These are phyloP conservation scores for Phaethon lepturus DNA, from an alignment of 2,113 vertebrate species.

Conservation along the genomic window DNA sequence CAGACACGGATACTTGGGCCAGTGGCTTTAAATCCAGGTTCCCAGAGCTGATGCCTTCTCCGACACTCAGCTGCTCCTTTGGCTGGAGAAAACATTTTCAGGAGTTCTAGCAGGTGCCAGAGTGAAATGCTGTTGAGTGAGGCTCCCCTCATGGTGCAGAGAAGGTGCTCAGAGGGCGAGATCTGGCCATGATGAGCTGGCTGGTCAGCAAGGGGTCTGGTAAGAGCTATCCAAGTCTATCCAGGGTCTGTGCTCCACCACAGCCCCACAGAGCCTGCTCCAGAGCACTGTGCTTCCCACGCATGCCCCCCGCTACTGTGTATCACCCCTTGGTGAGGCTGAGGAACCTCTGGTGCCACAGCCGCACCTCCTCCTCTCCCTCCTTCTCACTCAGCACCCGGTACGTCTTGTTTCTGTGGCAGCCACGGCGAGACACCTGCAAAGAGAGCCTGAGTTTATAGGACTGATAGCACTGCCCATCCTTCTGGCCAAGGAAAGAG, in stretches of 20 bases:
- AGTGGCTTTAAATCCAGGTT: neutral
- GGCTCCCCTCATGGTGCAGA: neutral
- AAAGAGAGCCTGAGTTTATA: neutral
- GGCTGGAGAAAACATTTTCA: neutral
- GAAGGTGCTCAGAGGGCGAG: neutral
- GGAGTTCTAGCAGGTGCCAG: neutral
- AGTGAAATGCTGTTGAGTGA: neutral
- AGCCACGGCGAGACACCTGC: constrained; percentile 62
- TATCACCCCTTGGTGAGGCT: neutral
- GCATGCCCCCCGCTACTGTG: fast-evolving
- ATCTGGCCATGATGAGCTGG: neutral
- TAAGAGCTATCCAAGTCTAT: neutral
- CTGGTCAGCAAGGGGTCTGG: neutral
- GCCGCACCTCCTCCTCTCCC: constrained; percentile 54
- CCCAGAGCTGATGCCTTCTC: neutral
- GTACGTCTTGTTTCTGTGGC: constrained; percentile 15
- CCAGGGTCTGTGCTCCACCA: neutral
- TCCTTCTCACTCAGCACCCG: constrained; percentile 27
- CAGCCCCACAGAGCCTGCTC: neutral
- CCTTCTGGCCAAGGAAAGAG: neutral
- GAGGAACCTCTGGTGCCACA: constrained; percentile 67
- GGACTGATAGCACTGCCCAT: neutral
- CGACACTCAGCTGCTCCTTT: neutral
- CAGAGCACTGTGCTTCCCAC: neutral
- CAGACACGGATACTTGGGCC: neutral